phyloP scores from a whole-genome alignment of 2,888 invertebrate genomes.

The Drosophila lacicola region DNA sequence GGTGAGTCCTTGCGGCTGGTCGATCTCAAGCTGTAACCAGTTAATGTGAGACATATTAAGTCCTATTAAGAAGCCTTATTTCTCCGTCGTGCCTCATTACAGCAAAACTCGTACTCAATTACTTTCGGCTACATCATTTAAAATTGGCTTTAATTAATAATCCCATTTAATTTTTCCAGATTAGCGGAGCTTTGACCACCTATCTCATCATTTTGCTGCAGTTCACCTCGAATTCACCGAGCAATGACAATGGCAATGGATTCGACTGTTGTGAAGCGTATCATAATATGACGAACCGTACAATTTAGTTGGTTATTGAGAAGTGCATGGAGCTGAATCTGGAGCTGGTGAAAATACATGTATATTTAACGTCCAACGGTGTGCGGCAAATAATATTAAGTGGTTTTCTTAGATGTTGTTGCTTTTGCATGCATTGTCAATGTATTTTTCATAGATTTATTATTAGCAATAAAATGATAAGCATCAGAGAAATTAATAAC shows the following conservation, averaged over 20 bases:
- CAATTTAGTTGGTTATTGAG: constrained; percentile 32
- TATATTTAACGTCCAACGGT: constrained; percentile 18
- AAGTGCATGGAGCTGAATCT: constrained; percentile 2
- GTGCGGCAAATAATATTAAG: constrained; percentile 43
- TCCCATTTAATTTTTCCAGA: constrained; percentile 65
- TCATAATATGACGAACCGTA: constrained; percentile 61
- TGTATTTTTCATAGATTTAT: constrained; percentile 40
- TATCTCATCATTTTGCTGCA: constrained; percentile 85
- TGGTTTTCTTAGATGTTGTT: constrained; percentile 37
- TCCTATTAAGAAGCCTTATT: too few relatives aligned
- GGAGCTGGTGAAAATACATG: constrained; percentile 20
- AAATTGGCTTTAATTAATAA: too few relatives aligned
- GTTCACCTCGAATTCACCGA: constrained; percentile 81
- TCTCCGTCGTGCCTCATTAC: too few relatives aligned
- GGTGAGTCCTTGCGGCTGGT: constrained; percentile 61
- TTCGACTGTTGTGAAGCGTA: constrained; percentile 50
- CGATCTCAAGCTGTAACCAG: background rate
- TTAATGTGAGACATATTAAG: too few relatives aligned
- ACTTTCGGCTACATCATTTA: too few relatives aligned
- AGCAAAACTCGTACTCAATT: too few relatives aligned
- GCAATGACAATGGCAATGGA: constrained; percentile 22
- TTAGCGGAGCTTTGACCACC: constrained; percentile 84
- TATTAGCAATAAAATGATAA: constrained; percentile 55
- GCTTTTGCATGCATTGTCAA: constrained; percentile 45
- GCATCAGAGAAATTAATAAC: constrained; percentile 19